Percentiles rank a stretch among this genome's conserved stretches.
Conservation (phyloP, 2,113 vertebrate species). For the Ondatra zibethicus region DNA sequence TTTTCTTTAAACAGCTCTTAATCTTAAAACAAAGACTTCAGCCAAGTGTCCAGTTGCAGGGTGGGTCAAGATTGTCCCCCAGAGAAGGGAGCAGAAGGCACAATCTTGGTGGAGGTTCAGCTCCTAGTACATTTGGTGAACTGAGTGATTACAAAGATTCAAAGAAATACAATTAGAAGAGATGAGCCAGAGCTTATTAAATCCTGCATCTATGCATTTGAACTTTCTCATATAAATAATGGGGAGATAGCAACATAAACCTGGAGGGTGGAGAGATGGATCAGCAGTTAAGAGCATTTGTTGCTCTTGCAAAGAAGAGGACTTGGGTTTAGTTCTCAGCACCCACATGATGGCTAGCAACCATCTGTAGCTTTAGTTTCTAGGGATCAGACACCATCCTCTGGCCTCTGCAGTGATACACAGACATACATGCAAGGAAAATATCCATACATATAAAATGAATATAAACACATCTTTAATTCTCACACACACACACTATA, state of each 20-base stretch:
- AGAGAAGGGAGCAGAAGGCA: not conserved
- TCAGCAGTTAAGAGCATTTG: not conserved
- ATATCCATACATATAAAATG: not conserved
- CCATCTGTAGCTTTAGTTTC: not conserved
- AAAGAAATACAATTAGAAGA: not conserved
- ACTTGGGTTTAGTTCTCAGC: not conserved
- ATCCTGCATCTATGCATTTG: not conserved
- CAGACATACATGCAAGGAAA: not conserved
- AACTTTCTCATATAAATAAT: conserved; percentile 1
- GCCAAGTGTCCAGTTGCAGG: not conserved
- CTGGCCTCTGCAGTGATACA: not conserved
- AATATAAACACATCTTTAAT: not conserved
- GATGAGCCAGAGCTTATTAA: not conserved
- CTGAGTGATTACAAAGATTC: not conserved
- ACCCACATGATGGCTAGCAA: not conserved
- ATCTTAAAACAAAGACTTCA: not conserved
- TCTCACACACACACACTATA: not conserved
- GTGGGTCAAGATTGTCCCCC: not conserved
- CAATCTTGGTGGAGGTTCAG: not conserved
- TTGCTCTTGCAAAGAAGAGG: not conserved
- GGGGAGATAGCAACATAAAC: not conserved
- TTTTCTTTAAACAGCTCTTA: not conserved
- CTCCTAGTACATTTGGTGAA: not conserved
- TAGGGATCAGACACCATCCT: not conserved
- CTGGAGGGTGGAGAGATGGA: not conserved